Evolutionary conservation across 2,113 vertebrate genomes (phyloP).

Genomic region (Colossoma macropomum): DNA sequence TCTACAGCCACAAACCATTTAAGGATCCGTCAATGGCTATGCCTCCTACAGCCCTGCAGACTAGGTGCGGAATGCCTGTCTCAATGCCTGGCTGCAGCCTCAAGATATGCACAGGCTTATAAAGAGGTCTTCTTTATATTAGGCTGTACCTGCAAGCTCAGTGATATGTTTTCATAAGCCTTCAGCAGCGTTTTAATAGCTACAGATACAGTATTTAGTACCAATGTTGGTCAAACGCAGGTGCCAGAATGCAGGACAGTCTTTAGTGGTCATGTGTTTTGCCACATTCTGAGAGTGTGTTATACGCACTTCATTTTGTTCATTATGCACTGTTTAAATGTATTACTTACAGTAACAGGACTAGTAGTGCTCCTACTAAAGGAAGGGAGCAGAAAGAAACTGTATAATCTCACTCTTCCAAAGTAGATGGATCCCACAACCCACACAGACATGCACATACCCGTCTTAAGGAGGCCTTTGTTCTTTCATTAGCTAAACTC

Average conservation of each 20-base stretch:
- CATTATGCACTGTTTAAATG: not conserved
- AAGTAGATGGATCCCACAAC: not conserved
- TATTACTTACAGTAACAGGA: not conserved
- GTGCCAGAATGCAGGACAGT: too few species aligned
- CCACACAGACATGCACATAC: constrained; percentile 26
- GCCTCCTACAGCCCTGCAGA: not conserved
- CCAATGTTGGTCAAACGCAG: too few species aligned
- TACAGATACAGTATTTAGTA: too few species aligned
- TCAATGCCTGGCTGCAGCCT: not conserved
- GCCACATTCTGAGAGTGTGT: too few species aligned
- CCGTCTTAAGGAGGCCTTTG: constrained; percentile 67
- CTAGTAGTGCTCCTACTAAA: not conserved
- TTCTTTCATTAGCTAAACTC: constrained; percentile 76
- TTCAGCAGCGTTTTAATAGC: not conserved
- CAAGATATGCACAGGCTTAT: not conserved
- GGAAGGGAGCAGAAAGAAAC: not conserved
- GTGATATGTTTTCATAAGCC: not conserved
- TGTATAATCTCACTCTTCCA: not conserved
- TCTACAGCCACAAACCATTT: constrained; percentile 45
- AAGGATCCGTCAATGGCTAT: constrained; percentile 36
- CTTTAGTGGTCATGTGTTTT: too few species aligned
- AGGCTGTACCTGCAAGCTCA: not conserved
- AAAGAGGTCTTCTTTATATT: not conserved
- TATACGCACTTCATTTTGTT: not conserved
- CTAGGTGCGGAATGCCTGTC: not conserved